Percentiles rank a stretch among this genome's conserved stretches.
phyloP scores from a whole-genome alignment of 2,113 vertebrate genomes.

The Corythoichthys intestinalis region DNA sequence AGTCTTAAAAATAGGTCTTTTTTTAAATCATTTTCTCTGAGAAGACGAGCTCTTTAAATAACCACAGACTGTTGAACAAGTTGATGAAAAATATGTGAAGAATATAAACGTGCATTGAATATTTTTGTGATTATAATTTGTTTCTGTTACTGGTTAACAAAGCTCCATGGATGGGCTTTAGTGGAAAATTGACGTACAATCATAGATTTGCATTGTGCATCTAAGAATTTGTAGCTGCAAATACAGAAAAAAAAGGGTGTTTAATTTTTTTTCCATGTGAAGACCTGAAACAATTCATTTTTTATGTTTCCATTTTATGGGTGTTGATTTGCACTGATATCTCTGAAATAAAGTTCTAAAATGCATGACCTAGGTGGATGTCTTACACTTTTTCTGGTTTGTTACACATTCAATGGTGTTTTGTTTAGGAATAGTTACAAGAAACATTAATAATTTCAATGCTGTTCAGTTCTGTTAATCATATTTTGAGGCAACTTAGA shows the following conservation, averaged over 20 bases:
- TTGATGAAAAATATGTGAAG: slow-evolving; percentile 64
- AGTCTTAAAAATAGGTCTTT: slow-evolving; percentile 74
- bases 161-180: slow-evolving; percentile 55
- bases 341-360: slow-evolving; percentile 79
- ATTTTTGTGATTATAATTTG: slow-evolving; percentile 59
- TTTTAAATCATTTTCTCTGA: slow-evolving; percentile 65
- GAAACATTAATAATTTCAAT: not conserved
- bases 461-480: not conserved
- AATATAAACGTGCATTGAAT: slow-evolving; percentile 69
- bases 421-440: not conserved
- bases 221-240: slow-evolving; percentile 71
- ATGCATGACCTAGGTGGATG: slow-evolving; percentile 68
- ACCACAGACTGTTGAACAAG: slow-evolving; percentile 65
- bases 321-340: slow-evolving; percentile 83
- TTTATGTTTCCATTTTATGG: slow-evolving; percentile 73
- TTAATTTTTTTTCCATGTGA: slow-evolving; percentile 69
- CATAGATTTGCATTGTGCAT: slow-evolving; percentile 70
- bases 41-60: slow-evolving; percentile 65
- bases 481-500: not conserved
- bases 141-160: slow-evolving; percentile 69
- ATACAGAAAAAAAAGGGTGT: slow-evolving; percentile 50
- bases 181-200: slow-evolving; percentile 66
- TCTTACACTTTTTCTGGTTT: slow-evolving; percentile 43
- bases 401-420: not conserved
- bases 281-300: slow-evolving; percentile 70